A percentile compares a stretch with the other conserved stretches of the same genome.
Evolutionary conservation across 2,888 invertebrate species (phyloP).

Genomic region (Hemistola chrysoprasaria): DNA sequence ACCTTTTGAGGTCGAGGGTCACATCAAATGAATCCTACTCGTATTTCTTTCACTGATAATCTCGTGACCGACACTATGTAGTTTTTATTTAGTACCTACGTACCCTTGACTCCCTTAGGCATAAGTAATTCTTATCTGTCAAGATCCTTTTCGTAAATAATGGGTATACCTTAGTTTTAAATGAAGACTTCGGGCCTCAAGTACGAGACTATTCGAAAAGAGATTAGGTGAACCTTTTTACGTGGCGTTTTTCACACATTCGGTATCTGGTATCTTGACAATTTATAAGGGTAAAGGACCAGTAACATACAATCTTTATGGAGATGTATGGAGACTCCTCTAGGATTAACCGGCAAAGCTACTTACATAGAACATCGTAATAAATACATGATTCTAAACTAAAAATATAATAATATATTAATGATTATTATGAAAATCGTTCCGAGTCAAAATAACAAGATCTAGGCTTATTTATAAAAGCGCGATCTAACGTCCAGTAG

Average conservation of each 20-base stretch:
- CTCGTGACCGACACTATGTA: neutral
- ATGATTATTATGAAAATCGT: too few species aligned
- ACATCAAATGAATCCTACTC: neutral
- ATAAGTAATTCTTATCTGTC: slow-evolving; percentile 14
- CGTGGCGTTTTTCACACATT: slow-evolving; percentile 1
- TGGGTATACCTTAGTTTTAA: slow-evolving; percentile 5
- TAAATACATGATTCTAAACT: too few species aligned
- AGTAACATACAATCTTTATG: too few species aligned
- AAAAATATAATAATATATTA: too few species aligned
- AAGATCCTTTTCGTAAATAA: slow-evolving; percentile 10
- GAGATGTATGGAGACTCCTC: too few species aligned
- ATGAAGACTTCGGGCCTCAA: slow-evolving; percentile 7
- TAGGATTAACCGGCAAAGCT: too few species aligned
- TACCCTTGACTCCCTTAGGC: neutral
- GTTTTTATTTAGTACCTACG: neutral
- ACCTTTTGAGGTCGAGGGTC: slow-evolving; percentile 3
- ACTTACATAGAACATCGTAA: too few species aligned
- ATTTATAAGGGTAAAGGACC: neutral
- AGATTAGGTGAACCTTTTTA: neutral
- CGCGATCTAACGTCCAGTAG: slow-evolving; percentile 59
- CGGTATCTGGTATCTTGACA: slow-evolving; percentile 1
- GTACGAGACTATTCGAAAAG: slow-evolving; percentile 1
- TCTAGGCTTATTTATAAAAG: slow-evolving; percentile 3
- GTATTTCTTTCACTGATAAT: slow-evolving; percentile 4
- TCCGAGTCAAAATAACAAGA: too few species aligned